Evolutionary conservation across 2,888 invertebrate species (phyloP), one percentile per base, ranked within the genome.

Genomic region (Sinohyriopsis cumingii): DNA sequence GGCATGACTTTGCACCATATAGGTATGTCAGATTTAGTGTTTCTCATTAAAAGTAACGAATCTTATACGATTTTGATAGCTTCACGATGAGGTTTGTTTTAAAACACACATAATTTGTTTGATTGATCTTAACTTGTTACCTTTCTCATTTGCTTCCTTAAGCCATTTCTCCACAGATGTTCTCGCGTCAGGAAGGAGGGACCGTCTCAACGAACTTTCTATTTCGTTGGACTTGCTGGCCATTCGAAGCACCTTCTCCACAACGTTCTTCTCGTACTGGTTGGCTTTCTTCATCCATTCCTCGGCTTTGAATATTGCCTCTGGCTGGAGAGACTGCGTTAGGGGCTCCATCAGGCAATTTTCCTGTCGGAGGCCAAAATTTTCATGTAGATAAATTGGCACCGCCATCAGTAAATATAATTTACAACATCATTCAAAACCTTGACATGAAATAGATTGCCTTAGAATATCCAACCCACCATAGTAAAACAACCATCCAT

Each of bases 101-200:
- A 45, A 45, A 15, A 3, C 45, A 33, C 7, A 9, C 9, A 45
- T 2, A 12, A 5, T 33, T 45, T 15, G 3, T 15, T 45, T 45
- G 15, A 15, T 45, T 45, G 2, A 15, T 45, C 45, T 15, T 45
- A 15, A 45, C 9, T 15, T 63, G 69, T 62, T 75, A 86, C 86
- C 87, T 33, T 77, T 72, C 56, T 85, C 84, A 18, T 77, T 81
- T 1, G 86, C 86, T 19, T 73, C 73, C 55, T 81, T 73, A 67
- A 87, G 71, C 87, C 87, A 87, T 60, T 79, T 80, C 67, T 86
- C 82, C 9, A 85, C 84, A 1, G 78, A 75, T 9, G 75, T 75
- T 63, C 79, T 78, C 9, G 83, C 84, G 68, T 87, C 83, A 7
- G 86, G 84, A 25, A 81, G 77, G 19, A 84, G 64, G 0, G 82